These are phyloP conservation scores for Mythimna ferrago DNA, from an alignment of 2,888 invertebrate species.

Conservation along the genomic window DNA sequence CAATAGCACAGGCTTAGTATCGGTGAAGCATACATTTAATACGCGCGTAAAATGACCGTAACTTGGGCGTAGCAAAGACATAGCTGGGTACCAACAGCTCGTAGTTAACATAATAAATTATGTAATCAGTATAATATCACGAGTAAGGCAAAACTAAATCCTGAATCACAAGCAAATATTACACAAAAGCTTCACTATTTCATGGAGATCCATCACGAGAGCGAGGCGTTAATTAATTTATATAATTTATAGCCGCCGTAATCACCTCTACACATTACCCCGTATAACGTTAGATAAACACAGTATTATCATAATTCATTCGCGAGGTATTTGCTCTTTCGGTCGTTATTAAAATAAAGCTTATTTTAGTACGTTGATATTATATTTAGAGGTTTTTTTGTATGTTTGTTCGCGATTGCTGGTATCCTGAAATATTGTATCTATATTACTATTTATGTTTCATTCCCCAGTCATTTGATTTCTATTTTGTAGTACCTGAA, in stretches of 20 bases:
- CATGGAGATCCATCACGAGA: conserved; percentile 59
- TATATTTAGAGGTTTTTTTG: conserved; percentile 19
- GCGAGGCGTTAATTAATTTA: conserved; percentile 68
- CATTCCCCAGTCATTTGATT: neutral
- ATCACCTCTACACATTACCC: conserved; percentile 53
- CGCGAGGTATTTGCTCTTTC: conserved; percentile 34
- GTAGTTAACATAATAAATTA: neutral
- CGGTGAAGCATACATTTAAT: neutral
- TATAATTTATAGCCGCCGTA: conserved; percentile 70
- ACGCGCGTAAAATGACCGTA: neutral
- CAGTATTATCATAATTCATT: conserved; percentile 53
- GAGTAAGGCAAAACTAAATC: conserved; percentile 17
- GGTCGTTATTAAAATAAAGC: conserved; percentile 37
- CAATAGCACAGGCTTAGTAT: too few relatives aligned
- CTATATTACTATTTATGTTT: neutral
- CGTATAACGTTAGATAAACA: conserved; percentile 49
- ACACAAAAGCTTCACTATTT: conserved; percentile 17
- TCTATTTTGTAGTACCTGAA: neutral
- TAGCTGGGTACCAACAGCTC: neutral
- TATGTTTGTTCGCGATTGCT: neutral
- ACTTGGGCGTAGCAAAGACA: neutral
- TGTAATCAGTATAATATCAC: neutral
- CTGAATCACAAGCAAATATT: conserved; percentile 3
- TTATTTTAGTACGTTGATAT: conserved; percentile 11
- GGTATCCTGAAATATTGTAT: conserved; percentile 6